These are phyloP conservation scores for Gonioctena quinquepunctata DNA, from an alignment of 1,140 invertebrate genomes.

Conservation along the genomic window DNA sequence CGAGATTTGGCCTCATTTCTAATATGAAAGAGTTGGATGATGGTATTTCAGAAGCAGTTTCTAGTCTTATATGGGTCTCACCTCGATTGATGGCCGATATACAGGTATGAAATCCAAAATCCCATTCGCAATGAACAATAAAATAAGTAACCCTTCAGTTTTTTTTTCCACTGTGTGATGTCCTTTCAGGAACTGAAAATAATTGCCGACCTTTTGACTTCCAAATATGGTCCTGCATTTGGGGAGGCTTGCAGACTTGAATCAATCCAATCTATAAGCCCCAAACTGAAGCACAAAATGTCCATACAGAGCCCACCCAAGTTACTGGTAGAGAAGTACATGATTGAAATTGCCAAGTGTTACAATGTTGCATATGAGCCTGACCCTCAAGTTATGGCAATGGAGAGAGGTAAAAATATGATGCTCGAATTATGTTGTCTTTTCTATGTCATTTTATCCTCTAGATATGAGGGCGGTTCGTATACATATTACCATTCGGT, in stretches of 20 bases:
- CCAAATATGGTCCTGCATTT: conserved; percentile 95
- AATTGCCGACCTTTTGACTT: conserved; percentile 85
- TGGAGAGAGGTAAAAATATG: conserved; percentile 64
- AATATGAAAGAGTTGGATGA: conserved; percentile 98
- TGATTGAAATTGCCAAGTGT: conserved; percentile 95
- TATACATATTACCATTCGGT: no score
- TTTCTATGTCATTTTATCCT: no score
- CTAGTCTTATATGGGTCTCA: conserved; percentile 95
- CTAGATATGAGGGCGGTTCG: no score
- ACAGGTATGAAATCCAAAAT: no score
- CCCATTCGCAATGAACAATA: no score
- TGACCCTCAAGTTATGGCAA: conserved; percentile 88
- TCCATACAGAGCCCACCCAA: conserved; percentile 95
- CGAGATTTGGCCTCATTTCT: conserved; percentile 94
- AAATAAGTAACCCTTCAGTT: no score
- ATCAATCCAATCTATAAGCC: conserved; percentile 81
- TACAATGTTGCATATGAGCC: conserved; percentile 92
- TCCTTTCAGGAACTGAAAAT: conserved; percentile 82
- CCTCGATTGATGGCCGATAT: conserved; percentile 85
- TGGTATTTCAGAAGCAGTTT: conserved; percentile 93
- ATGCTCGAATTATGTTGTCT: no score
- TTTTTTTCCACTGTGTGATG: no score
- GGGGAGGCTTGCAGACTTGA: conserved; percentile 82
- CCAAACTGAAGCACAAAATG: conserved; percentile 95
- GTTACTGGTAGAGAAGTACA: conserved; percentile 92